Evolutionary conservation across 2,888 invertebrate species (phyloP).

Genomic region (Cataglyphis albicans): DNA sequence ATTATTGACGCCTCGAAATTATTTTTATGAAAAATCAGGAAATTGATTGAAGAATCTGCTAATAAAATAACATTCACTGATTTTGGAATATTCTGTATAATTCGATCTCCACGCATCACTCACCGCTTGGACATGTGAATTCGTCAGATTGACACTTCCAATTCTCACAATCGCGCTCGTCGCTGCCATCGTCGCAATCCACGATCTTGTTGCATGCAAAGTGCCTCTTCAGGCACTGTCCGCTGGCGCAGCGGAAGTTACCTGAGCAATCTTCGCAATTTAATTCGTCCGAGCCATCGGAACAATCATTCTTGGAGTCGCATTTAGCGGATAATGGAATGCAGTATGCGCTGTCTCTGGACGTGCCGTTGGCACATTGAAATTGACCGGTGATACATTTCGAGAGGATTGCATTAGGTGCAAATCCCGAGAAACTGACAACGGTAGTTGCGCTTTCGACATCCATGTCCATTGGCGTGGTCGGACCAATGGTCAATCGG

Average conservation of each 20-base stretch:
- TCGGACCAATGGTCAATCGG: slow-evolving; percentile 27
- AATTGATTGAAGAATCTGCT: not conserved
- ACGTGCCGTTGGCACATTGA: slow-evolving; percentile 88
- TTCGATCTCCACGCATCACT: slow-evolving; percentile 44
- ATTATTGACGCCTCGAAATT: not conserved
- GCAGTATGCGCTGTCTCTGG: slow-evolving; percentile 88
- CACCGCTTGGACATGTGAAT: slow-evolving; percentile 86
- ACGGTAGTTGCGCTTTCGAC: slow-evolving; percentile 59
- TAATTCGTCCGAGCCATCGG: slow-evolving; percentile 89
- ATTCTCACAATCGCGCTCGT: slow-evolving; percentile 87
- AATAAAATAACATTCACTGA: not conserved
- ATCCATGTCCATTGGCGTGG: slow-evolving; percentile 39
- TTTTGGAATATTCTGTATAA: not conserved
- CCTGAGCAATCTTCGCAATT: slow-evolving; percentile 88
- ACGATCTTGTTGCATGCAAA: slow-evolving; percentile 89
- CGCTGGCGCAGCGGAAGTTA: slow-evolving; percentile 88
- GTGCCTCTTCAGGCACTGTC: slow-evolving; percentile 88
- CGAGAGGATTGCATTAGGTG: slow-evolving; percentile 83
- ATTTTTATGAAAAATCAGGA: not conserved
- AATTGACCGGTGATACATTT: slow-evolving; percentile 88
- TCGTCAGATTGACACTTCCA: slow-evolving; percentile 88
- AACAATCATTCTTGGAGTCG: slow-evolving; percentile 88
- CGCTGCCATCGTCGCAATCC: slow-evolving; percentile 89
- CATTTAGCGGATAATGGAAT: slow-evolving; percentile 87
- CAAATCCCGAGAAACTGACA: not conserved